Evolutionary conservation across 2,113 vertebrate species (phyloP).

Genomic region (Corvus moneduloides): DNA sequence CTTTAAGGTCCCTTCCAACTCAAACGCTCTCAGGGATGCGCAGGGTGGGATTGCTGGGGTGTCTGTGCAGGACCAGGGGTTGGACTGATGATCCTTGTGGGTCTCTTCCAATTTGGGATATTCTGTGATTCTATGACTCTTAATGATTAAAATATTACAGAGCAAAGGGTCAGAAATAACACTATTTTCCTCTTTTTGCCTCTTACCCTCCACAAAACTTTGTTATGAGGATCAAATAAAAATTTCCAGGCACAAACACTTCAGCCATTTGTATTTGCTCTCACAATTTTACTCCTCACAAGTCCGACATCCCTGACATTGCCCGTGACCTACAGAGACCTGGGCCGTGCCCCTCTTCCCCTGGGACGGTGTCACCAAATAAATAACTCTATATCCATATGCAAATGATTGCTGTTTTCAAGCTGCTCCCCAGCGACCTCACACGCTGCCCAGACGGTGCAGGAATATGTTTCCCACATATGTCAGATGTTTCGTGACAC

Average conservation of each 20-base stretch:
- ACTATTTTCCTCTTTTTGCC: background rate
- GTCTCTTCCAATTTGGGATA: background rate
- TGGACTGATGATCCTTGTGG: background rate
- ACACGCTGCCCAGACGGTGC: constrained; percentile 6
- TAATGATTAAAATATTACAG: background rate
- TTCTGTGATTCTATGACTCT: background rate
- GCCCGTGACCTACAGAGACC: background rate
- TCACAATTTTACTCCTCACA: background rate
- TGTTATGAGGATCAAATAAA: background rate
- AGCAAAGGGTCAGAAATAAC: background rate
- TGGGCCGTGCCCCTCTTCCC: background rate
- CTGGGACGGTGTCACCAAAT: background rate
- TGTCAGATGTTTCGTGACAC: constrained; percentile 45
- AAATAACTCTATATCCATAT: background rate
- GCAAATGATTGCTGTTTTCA: constrained; percentile 45
- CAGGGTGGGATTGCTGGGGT: background rate
- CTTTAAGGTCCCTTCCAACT: background rate
- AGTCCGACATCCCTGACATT: background rate
- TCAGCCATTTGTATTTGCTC: background rate
- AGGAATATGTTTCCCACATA: constrained; percentile 40
- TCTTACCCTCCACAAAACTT: background rate
- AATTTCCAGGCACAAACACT: background rate
- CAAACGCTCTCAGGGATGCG: background rate
- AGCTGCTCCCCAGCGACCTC: constrained; percentile 31
- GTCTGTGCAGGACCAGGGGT: background rate